Conservation (phyloP, 1,140 invertebrate species). For the Daktulosphaira vitifoliae region DNA sequence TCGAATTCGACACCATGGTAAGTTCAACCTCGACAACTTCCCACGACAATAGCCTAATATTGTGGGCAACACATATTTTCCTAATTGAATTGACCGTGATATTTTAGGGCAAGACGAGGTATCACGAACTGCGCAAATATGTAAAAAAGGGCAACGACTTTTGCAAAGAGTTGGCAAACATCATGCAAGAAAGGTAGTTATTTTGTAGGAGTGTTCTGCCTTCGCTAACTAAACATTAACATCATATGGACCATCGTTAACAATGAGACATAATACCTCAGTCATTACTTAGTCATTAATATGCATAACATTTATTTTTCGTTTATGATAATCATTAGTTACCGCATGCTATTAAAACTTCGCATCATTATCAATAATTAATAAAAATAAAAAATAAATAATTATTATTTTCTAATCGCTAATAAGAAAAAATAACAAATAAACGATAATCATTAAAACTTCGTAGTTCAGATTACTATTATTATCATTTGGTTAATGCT, state of each 20-base stretch:
- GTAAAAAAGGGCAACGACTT: slow-evolving; percentile 91
- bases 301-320: too few species aligned
- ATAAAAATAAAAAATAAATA: too few species aligned
- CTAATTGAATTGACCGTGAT: not conserved
- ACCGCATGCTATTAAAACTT: too few species aligned
- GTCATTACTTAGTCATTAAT: too few species aligned
- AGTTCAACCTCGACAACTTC: not conserved
- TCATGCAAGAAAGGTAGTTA: slow-evolving; percentile 89
- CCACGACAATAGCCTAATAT: not conserved
- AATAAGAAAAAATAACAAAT: too few species aligned
- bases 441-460: too few species aligned
- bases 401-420: too few species aligned
- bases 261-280: too few species aligned
- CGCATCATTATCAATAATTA: too few species aligned
- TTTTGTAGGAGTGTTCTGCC: not conserved
- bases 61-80: not conserved
- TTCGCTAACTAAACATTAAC: not conserved
- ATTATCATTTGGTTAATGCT: too few species aligned
- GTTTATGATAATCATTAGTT: too few species aligned
- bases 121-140: slow-evolving; percentile 82
- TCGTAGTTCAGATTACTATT: too few species aligned
- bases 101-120: slow-evolving; percentile 78
- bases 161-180: slow-evolving; percentile 77
- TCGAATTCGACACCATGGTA: slow-evolving; percentile 26
- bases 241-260: not conserved